Conservation (phyloP, 2,797 vertebrate species). For the Nyctalus aviator region DNA sequence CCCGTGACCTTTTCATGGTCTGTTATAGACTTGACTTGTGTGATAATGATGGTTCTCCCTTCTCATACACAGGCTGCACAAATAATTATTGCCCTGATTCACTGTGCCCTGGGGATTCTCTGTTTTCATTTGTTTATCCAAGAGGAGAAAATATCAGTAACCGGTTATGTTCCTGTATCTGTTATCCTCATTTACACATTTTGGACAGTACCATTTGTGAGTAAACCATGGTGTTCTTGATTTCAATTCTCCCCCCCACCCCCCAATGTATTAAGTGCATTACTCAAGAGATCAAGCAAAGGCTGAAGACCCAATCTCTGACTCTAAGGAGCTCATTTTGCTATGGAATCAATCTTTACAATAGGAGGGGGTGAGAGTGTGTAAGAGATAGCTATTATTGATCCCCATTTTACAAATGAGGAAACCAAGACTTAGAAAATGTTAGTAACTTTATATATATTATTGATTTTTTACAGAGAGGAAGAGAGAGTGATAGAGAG, state of each 20-base stretch:
- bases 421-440: not conserved
- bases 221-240: constrained; percentile 47
- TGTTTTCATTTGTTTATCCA: not conserved
- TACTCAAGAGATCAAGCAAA: not conserved
- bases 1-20: not conserved
- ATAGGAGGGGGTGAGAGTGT: not conserved
- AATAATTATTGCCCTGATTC: constrained; percentile 53
- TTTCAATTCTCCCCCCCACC: not conserved
- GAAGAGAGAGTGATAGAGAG: too few species aligned
- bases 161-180: accelerated
- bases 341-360: not conserved
- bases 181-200: not conserved
- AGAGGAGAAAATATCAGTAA: accelerated
- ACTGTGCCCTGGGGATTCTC: not conserved
- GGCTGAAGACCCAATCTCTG: not conserved
- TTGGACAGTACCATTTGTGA: constrained; percentile 31
- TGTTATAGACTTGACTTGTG: not conserved
- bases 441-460: not conserved
- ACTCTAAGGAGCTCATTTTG: not conserved
- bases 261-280: not conserved
- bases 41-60: constrained; percentile 49
- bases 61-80: constrained; percentile 66
- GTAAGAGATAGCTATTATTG: not conserved
- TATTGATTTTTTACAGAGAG: too few species aligned
- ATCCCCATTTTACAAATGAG: not conserved